Base-by-base conservation (phyloP, 2,888 invertebrate species). In the Dynastes maya region DNA sequence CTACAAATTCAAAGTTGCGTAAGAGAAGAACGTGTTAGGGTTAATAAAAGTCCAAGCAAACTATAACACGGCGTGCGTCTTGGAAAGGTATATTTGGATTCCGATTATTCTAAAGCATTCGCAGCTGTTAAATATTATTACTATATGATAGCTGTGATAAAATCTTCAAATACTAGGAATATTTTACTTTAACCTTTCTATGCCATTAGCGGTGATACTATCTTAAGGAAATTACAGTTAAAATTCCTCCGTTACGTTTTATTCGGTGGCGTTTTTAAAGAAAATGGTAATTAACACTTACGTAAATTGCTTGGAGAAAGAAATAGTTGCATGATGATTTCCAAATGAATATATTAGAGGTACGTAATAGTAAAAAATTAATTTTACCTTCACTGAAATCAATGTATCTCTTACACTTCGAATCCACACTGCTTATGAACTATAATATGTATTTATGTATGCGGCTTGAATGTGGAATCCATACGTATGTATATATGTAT, bases 1-100 rank as follows among this genome's bases (percentile, higher is more conserved):
- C 61, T 5, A 61, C 55, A 61, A 74, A 74, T 45, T 27, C 51
- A 49, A 22, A 55, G 29, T 74, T 74, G 72, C 40, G 61, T 74
- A 74, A 74, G 37, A 74, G 72, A 55, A 63, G 72, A 49, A 37
- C 71, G 55, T 71, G 71, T 71, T 71, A 29, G 32, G 32, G 55
- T 74, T 61, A 74, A 29, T 74, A 74, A 74, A 61, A 74, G n/a
- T 74, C 40, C 61, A 61, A 61, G 61, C 63, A 74, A 63, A 49
- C 61, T 29, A 40, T 58, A 74, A 27, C 61, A 11, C 40, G 61
- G 55, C 49, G 16, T 32, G 40, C 72, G 61, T 61, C 11, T 55
- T 29, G 72, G 22, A 49, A 49, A 45, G 49, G 9, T 68, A 40
- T 22, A 61, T 72, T 72, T 5, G 72, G 13, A 74, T 74, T 74